These are phyloP conservation scores for Oxyruncus cristatus DNA, from an alignment of 2,113 vertebrate species.

Conservation along the genomic window DNA sequence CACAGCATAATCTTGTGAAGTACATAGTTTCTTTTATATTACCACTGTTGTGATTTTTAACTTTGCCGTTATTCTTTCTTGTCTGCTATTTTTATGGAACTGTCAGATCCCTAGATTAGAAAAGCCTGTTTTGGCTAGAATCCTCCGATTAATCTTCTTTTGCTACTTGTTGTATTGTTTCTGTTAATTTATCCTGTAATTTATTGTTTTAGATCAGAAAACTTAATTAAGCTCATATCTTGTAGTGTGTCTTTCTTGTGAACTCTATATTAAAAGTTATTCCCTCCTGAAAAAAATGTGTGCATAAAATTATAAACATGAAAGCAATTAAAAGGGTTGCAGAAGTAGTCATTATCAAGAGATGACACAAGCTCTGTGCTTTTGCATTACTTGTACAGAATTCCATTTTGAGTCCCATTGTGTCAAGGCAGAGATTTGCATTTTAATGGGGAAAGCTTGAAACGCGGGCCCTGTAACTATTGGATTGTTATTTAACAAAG, in stretches of 20 bases:
- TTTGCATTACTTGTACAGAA: not conserved
- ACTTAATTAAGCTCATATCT: not conserved
- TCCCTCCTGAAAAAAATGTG: not conserved
- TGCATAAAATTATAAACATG: not conserved
- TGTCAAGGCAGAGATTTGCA: not conserved
- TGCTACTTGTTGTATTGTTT: not conserved
- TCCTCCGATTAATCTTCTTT: not conserved
- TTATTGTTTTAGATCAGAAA: not conserved
- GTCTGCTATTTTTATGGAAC: not conserved
- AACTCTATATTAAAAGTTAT: not conserved
- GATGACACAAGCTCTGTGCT: not conserved
- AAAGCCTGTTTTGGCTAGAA: not conserved
- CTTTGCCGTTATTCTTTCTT: not conserved
- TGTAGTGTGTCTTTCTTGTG: not conserved
- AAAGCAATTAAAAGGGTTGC: not conserved
- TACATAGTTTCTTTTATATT: not conserved
- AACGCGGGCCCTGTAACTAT: not conserved
- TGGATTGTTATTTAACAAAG: not conserved
- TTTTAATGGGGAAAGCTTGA: not conserved
- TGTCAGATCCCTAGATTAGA: not conserved
- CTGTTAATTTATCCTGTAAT: not conserved
- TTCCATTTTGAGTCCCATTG: not conserved
- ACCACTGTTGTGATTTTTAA: not conserved
- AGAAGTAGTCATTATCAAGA: not conserved
- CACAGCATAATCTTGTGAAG: not conserved